phyloP scores from a whole-genome alignment of 2,797 vertebrate genomes.

The Anguilla megastoma region DNA sequence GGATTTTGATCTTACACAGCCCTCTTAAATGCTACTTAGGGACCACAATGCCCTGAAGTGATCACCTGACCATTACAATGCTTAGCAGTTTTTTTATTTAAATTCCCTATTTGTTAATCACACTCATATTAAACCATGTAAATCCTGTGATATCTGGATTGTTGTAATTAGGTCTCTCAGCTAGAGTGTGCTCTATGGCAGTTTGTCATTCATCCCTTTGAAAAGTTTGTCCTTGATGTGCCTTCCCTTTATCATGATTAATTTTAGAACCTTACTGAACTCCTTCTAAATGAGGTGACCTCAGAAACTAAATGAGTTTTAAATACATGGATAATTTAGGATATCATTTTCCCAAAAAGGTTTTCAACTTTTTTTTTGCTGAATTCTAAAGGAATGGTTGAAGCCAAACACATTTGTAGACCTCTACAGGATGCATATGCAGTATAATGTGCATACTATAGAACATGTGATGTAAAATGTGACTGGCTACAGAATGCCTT shows the following conservation, averaged over 20 bases:
- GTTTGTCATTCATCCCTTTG: constrained; percentile 61
- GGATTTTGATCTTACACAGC: neutral
- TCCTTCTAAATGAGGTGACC: constrained; percentile 70
- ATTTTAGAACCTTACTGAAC: constrained; percentile 63
- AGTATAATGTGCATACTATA: neutral
- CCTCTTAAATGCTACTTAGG: neutral
- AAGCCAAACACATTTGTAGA: neutral
- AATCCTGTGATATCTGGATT: constrained; percentile 30
- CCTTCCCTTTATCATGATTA: constrained; percentile 53
- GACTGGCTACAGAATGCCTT: neutral
- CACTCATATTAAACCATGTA: neutral
- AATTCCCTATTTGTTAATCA: constrained; percentile 28
- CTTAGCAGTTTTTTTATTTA: neutral
- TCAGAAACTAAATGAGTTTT: constrained; percentile 59
- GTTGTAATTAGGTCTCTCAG: constrained; percentile 21
- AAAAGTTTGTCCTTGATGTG: constrained; percentile 57
- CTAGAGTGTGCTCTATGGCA: constrained; percentile 26
- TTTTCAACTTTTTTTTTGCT: constrained; percentile 7
- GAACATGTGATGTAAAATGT: neutral
- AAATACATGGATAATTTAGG: constrained; percentile 44
- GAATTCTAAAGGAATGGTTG: neutral
- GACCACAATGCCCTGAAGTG: neutral
- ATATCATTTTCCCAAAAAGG: neutral
- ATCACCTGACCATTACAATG: neutral
- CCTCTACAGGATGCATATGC: neutral